These are phyloP conservation scores for Drosophila lowei DNA, from an alignment of 1,140 invertebrate genomes.

Conservation along the genomic window DNA sequence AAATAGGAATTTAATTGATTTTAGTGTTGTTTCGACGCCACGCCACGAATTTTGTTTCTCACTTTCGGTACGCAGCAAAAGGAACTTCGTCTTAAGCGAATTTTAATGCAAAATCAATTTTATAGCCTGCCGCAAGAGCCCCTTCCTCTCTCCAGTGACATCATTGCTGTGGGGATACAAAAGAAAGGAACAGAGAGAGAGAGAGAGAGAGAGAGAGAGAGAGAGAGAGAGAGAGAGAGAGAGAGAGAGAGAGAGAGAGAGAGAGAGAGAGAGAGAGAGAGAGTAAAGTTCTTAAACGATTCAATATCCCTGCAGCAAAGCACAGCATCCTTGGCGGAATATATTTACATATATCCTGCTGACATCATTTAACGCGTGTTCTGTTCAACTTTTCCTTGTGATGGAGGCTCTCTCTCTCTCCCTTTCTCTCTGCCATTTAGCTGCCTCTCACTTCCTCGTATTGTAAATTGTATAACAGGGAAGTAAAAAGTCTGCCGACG, in stretches of 20 bases:
- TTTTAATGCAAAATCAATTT: constrained; percentile 70
- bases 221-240: not conserved
- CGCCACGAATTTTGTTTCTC: constrained; percentile 7
- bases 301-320: constrained; percentile 20
- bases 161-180: constrained; percentile 21
- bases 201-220: too few relatives aligned
- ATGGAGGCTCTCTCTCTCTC: too few relatives aligned
- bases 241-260: not conserved
- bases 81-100: constrained; percentile 39
- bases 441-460: too few relatives aligned
- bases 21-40: constrained; percentile 31
- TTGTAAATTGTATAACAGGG: too few relatives aligned
- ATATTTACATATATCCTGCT: constrained; percentile 17
- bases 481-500: too few relatives aligned
- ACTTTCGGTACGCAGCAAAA: constrained; percentile 9
- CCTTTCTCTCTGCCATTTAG: too few relatives aligned
- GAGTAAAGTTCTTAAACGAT: not conserved
- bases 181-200: not conserved
- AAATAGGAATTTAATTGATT: constrained; percentile 74
- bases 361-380: constrained; percentile 14
- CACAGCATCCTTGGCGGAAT: constrained; percentile 26
- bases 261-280: not conserved
- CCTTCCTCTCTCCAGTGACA: constrained; percentile 39
- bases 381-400: too few relatives aligned
- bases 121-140: not conserved